Evolutionary conservation across 2,113 vertebrate species (phyloP).

Genomic region (Ginglymostoma cirratum): DNA sequence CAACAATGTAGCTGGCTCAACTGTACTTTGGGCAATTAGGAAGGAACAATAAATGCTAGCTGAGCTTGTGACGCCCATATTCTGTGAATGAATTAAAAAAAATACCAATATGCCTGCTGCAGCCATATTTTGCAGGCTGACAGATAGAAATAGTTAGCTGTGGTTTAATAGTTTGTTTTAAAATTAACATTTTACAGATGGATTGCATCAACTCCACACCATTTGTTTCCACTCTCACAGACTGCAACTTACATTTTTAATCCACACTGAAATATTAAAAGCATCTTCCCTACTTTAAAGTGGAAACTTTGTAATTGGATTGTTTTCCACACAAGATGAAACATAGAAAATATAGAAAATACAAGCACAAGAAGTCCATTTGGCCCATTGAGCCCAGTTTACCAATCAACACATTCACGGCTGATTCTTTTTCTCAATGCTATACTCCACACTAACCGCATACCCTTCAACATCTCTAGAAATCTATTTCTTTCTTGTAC

Average conservation of each 20-base stretch:
- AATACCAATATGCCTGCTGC: neutral
- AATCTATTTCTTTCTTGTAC: no score
- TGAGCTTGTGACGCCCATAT: no score
- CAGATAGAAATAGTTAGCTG: neutral
- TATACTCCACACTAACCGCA: no score
- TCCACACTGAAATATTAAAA: neutral
- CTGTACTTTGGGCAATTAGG: no score
- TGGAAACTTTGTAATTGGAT: neutral
- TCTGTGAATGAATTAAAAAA: neutral
- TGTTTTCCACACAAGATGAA: neutral
- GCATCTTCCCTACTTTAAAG: neutral
- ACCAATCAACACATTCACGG: no score
- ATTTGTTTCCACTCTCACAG: neutral
- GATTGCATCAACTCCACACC: neutral
- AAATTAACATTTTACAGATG: conserved; percentile 5
- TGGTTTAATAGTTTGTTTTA: neutral
- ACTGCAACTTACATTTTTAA: neutral
- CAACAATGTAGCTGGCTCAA: no score
- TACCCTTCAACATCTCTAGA: no score
- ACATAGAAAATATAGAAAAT: no score
- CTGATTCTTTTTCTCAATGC: no score
- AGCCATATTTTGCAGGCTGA: neutral
- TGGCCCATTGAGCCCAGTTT: no score
- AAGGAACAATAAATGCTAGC: no score
- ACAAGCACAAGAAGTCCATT: no score